Base-by-base conservation (phyloP, 2,888 invertebrate genomes). In the Hetaerina titia region DNA sequence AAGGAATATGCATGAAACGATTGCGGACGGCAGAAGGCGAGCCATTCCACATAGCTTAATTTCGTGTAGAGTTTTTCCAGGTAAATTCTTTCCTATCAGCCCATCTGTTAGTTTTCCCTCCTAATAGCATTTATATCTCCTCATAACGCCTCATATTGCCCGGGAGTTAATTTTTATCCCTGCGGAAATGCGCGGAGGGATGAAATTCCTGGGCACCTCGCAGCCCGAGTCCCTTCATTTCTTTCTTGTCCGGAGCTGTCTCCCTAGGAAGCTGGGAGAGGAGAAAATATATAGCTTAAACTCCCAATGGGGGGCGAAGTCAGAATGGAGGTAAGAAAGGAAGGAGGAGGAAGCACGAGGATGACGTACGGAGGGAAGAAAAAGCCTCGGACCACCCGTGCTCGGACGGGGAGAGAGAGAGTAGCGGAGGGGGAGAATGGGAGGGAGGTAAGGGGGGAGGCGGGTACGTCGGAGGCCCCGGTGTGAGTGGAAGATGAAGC, bases 401-500 rank as follows among this genome's bases (percentile, higher is more conserved):
- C 90, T 90, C 64, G 92, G 92, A 64, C 56, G 74, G 94, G 19
- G 94, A 94, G 87, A 69, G 90, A 88, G 89, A 57, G 95, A 31
- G 89, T 64, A 22, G 56, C 19, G 25, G n/a, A 45, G 89, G 89
- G 25, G 96, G 96, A 96, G 96, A 96, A 96, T 96, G 96, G 95
- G 96, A 96, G 96, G 96, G 96, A 17, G 94, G 94, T 64, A 60
- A 89, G 31, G 95, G 88, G 64, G 45, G 89, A 56, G 89, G 88
- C 17, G 31, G 45, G 45, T 45, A 31, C 25, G 95, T 22, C 96
- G 96, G 96, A 96, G 96, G 96, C 96, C 96, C 96, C 96, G 95
- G 95, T 96, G 96, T 96, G 96, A 96, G 96, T 96, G 96, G 95
- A 95, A 96, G 96, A 96, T 96, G 96, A 96, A 94, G 94, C 89